These are phyloP conservation scores for Mechanitis messenoides DNA, from an alignment of 2,888 invertebrate species.

Conservation along the genomic window DNA sequence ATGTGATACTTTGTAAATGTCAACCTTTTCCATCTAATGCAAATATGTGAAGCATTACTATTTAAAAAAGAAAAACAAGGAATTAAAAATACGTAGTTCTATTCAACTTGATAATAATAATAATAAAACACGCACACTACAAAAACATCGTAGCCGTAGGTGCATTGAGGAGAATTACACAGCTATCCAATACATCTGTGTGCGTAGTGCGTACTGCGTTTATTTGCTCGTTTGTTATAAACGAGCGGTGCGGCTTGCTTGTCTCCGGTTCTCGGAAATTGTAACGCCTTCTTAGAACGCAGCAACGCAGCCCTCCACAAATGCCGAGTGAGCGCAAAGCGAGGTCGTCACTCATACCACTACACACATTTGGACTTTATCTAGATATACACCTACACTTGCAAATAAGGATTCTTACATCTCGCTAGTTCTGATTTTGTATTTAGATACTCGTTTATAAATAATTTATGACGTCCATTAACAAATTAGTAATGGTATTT, in stretches of 20 bases:
- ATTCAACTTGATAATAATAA: constrained; percentile 3
- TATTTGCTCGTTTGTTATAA: constrained; percentile 64
- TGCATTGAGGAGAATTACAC: constrained; percentile 25
- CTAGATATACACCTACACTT: constrained; percentile 48
- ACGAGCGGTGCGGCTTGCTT: constrained; percentile 63
- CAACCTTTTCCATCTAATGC: too few species aligned
- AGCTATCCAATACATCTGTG: constrained; percentile 35
- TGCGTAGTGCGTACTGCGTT: constrained; percentile 60
- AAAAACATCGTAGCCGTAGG: neutral
- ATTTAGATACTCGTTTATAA: neutral
- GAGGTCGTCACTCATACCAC: constrained; percentile 62
- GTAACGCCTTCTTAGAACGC: constrained; percentile 75
- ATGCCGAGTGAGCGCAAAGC: constrained; percentile 64
- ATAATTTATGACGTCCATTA: neutral
- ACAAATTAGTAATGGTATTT: neutral
- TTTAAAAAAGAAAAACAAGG: too few species aligned
- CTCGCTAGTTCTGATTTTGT: constrained; percentile 24
- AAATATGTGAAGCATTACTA: too few species aligned
- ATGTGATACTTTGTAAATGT: too few species aligned
- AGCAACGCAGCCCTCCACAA: constrained; percentile 62
- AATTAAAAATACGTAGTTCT: too few species aligned
- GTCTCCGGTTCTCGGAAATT: constrained; percentile 74
- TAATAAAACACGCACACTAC: neutral
- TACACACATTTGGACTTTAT: constrained; percentile 48
- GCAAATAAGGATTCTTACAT: constrained; percentile 38